A percentile compares a stretch with the other conserved stretches of the same genome.
These are phyloP conservation scores for Drosophila nr. perissopoda DNA, from an alignment of 2,888 invertebrate species.

Conservation along the genomic window DNA sequence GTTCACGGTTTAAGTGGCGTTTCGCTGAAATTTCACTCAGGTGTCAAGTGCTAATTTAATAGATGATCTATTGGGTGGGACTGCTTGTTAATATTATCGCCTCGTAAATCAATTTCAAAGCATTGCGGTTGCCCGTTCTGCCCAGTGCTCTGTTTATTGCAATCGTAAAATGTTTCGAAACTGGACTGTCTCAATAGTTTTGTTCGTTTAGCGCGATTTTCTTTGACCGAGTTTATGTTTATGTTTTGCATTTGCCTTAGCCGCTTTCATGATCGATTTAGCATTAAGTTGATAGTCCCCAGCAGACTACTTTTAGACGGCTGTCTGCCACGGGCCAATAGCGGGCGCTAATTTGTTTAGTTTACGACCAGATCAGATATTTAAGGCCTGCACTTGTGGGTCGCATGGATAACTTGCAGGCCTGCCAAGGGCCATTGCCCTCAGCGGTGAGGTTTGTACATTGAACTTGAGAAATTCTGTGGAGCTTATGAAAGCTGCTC, in stretches of 20 bases:
- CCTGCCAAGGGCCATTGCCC: conserved; percentile 47
- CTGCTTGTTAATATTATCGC: conserved; percentile 50
- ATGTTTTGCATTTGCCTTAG: conserved; percentile 40
- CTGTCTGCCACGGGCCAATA: conserved; percentile 1
- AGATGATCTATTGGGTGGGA: conserved; percentile 34
- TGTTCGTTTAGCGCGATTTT: conserved; percentile 8
- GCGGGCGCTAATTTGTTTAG: conserved; percentile 58
- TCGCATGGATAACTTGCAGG: conserved; percentile 46
- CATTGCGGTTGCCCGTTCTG: conserved; percentile 8
- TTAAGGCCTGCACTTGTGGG: conserved; percentile 46
- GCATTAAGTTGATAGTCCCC: conserved; percentile 48
- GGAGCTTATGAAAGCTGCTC: conserved; percentile 22
- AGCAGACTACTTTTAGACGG: conserved; percentile 31
- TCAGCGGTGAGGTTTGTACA: conserved; percentile 31
- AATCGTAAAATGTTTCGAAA: conserved; percentile 59
- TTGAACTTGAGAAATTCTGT: conserved; percentile 55
- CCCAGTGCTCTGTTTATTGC: conserved; percentile 57
- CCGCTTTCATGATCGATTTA: conserved; percentile 67
- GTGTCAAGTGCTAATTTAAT: conserved; percentile 37
- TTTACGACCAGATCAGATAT: conserved; percentile 54
- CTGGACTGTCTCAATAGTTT: conserved; percentile 31
- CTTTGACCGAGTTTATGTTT: conserved; percentile 51
- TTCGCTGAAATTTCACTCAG: conserved; percentile 40
- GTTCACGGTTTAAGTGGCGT: conserved; percentile 1
- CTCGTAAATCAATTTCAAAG: conserved; percentile 64